These are phyloP conservation scores for Phlogophora meticulosa DNA, from an alignment of 2,888 invertebrate species.

Conservation along the genomic window DNA sequence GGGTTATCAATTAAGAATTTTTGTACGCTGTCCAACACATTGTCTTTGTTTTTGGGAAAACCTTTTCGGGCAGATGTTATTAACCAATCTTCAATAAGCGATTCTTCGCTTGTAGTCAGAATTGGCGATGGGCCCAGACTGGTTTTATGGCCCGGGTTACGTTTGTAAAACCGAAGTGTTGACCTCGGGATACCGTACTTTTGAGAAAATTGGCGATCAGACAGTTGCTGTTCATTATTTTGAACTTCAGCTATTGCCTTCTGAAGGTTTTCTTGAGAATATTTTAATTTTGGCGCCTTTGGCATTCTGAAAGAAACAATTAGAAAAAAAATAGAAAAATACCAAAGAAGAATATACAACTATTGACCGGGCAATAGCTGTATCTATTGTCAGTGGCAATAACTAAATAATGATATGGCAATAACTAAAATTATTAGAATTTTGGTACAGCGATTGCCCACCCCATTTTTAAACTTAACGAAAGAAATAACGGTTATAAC, in stretches of 20 bases:
- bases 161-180: neutral
- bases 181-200: neutral
- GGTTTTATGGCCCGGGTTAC: slow-evolving; percentile 12
- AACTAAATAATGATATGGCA: slow-evolving; percentile 23
- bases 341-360: neutral
- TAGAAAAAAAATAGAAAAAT: neutral
- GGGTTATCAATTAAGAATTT: slow-evolving; percentile 47
- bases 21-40: slow-evolving; percentile 44
- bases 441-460: too few relatives aligned
- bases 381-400: slow-evolving; percentile 19
- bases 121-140: slow-evolving; percentile 21
- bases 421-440: slow-evolving; percentile 8
- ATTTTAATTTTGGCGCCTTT: slow-evolving; percentile 14
- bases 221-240: slow-evolving; percentile 11
- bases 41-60: slow-evolving; percentile 45
- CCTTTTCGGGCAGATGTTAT: slow-evolving; percentile 41
- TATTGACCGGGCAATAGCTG: neutral
- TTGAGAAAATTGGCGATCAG: neutral
- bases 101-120: slow-evolving; percentile 13
- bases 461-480: too few relatives aligned
- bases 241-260: slow-evolving; percentile 27
- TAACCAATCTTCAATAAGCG: slow-evolving; percentile 20
- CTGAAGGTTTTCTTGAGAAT: slow-evolving; percentile 20
- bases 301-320: slow-evolving; percentile 33
- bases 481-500: too few relatives aligned